phyloP scores from a whole-genome alignment of 2,113 vertebrate genomes.

The Datnioides undecimradiatus region DNA sequence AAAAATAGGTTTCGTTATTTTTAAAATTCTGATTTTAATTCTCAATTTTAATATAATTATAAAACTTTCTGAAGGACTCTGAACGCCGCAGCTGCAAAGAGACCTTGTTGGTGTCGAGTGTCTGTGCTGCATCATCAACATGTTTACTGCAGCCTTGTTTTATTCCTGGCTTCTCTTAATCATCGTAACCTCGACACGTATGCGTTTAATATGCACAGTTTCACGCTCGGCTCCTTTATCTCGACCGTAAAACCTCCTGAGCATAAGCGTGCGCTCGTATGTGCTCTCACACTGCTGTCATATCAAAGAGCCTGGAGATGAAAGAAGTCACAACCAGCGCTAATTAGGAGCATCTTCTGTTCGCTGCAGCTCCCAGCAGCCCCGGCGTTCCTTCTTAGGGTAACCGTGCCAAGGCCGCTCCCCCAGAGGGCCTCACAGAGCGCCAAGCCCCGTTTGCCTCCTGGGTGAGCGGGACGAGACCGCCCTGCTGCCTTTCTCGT shows the following conservation, averaged over 20 bases:
- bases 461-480: background rate
- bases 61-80: background rate
- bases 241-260: background rate
- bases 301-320: slow-evolving; percentile 56
- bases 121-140: background rate
- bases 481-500: background rate
- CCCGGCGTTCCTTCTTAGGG: background rate
- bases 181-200: slow-evolving; percentile 6
- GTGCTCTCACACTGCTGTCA: slow-evolving; percentile 8
- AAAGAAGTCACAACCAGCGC: slow-evolving; percentile 38
- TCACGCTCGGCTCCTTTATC: background rate
- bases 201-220: background rate
- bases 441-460: background rate
- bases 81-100: background rate
- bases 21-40: too few relatives aligned
- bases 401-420: slow-evolving; percentile 17
- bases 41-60: too few relatives aligned
- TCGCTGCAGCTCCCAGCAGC: slow-evolving; percentile 19
- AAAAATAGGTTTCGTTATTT: too few relatives aligned
- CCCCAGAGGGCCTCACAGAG: slow-evolving; percentile 28
- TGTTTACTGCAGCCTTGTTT: background rate
- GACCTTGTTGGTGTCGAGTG: background rate
- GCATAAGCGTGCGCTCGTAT: background rate
- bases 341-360: slow-evolving; percentile 53
- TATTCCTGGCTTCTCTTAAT: background rate